Evolutionary conservation across 2,797 vertebrate genomes (phyloP).

Genomic region (Neosilurus mollespiculum): DNA sequence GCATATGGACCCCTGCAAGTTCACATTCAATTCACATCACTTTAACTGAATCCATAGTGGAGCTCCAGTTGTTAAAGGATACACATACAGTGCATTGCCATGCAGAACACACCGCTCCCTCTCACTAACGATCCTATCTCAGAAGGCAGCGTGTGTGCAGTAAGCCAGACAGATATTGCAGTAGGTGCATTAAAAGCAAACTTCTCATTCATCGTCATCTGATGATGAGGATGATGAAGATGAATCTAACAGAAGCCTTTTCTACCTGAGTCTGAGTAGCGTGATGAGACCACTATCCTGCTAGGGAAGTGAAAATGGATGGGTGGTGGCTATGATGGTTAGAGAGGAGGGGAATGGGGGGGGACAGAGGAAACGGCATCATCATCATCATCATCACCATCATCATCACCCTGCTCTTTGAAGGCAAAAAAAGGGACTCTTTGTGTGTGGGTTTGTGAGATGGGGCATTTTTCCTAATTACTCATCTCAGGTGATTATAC

Average conservation of each 20-base stretch:
- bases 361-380: slow-evolving; percentile 16
- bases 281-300: slow-evolving; percentile 44
- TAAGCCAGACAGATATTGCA: slow-evolving; percentile 46
- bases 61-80: neutral
- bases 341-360: neutral
- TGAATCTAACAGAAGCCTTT: slow-evolving; percentile 39
- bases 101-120: neutral
- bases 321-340: neutral
- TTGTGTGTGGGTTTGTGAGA: slow-evolving; percentile 44
- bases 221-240: slow-evolving; percentile 48
- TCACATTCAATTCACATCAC: neutral
- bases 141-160: slow-evolving; percentile 6
- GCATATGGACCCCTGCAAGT: neutral
- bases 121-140: slow-evolving; percentile 3
- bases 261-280: slow-evolving; percentile 41
- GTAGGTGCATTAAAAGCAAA: slow-evolving; percentile 48
- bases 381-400: no score
- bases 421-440: slow-evolving; percentile 45
- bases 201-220: slow-evolving; percentile 33
- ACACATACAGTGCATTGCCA: neutral
- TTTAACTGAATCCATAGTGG: neutral
- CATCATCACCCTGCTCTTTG: slow-evolving; percentile 46
- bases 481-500: slow-evolving; percentile 52
- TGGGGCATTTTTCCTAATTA: slow-evolving; percentile 54
- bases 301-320: slow-evolving; percentile 27